phyloP scores from a whole-genome alignment of 2,888 invertebrate species.

The Parnassius orleans region DNA sequence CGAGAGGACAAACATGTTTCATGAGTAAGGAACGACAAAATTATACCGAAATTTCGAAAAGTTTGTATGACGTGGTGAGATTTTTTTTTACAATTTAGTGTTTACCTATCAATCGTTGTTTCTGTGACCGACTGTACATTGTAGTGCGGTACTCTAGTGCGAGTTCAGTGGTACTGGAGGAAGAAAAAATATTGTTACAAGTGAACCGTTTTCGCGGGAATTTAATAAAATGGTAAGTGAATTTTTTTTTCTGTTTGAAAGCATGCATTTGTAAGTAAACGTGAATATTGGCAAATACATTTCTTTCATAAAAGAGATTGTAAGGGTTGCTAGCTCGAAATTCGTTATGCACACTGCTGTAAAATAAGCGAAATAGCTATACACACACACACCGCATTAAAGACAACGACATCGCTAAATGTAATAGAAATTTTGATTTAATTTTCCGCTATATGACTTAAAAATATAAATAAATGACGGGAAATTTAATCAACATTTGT shows the following conservation, averaged over 20 bases:
- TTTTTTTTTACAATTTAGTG: slow-evolving; percentile 32
- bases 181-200: slow-evolving; percentile 40
- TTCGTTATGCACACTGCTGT: too few relatives aligned
- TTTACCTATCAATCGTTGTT: slow-evolving; percentile 30
- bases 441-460: too few relatives aligned
- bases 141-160: slow-evolving; percentile 43
- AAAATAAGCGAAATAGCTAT: too few relatives aligned
- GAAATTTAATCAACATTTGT: too few relatives aligned
- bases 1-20: slow-evolving; percentile 62
- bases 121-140: slow-evolving; percentile 47
- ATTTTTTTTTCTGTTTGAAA: too few relatives aligned
- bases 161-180: slow-evolving; percentile 47
- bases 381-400: too few relatives aligned
- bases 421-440: too few relatives aligned
- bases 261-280: too few relatives aligned
- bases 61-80: slow-evolving; percentile 40
- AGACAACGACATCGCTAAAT: too few relatives aligned
- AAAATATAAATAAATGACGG: too few relatives aligned
- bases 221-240: slow-evolving; percentile 62
- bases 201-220: slow-evolving; percentile 45
- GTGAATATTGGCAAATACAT: too few relatives aligned
- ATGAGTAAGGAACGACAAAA: slow-evolving; percentile 39
- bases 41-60: slow-evolving; percentile 41
- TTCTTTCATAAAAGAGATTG: too few relatives aligned
- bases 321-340: not conserved